Conservation (phyloP, 2,113 vertebrate species). For the Redunca redunca region DNA sequence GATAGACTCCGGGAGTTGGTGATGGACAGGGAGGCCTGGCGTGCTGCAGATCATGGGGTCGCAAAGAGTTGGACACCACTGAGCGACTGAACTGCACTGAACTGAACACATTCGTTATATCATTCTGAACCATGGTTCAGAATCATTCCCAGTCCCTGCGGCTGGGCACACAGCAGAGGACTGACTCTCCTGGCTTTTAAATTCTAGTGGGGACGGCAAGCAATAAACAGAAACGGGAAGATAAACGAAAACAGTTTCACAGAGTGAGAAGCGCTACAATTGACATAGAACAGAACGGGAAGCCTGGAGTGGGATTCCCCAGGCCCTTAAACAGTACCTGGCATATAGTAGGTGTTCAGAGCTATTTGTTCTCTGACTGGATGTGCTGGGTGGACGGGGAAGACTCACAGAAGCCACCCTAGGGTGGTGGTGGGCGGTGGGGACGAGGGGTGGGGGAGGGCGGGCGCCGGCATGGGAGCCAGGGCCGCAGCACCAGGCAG, state of each 20-base stretch:
- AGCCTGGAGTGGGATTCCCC: background rate
- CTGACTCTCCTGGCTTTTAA: background rate
- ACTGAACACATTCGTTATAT: background rate
- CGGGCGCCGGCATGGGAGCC: background rate
- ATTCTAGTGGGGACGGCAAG: background rate
- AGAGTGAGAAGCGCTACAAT: background rate
- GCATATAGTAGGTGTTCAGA: background rate
- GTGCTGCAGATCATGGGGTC: too few relatives aligned
- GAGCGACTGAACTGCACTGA: too few relatives aligned
- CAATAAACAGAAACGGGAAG: background rate
- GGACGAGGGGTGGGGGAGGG: fast-evolving
- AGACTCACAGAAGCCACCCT: background rate
- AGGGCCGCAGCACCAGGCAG: background rate
- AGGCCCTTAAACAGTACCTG: background rate
- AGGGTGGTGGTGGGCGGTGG: fast-evolving
- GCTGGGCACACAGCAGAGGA: background rate
- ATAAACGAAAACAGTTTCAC: background rate
- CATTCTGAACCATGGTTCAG: background rate
- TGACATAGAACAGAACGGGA: background rate
- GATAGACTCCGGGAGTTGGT: too few relatives aligned
- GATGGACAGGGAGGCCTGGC: background rate
- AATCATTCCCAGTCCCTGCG: background rate
- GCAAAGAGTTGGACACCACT: too few relatives aligned
- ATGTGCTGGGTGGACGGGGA: background rate
- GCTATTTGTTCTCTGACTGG: background rate